Conservation (phyloP, 2,888 invertebrate genomes). For the Temnothorax rugatulus region DNA sequence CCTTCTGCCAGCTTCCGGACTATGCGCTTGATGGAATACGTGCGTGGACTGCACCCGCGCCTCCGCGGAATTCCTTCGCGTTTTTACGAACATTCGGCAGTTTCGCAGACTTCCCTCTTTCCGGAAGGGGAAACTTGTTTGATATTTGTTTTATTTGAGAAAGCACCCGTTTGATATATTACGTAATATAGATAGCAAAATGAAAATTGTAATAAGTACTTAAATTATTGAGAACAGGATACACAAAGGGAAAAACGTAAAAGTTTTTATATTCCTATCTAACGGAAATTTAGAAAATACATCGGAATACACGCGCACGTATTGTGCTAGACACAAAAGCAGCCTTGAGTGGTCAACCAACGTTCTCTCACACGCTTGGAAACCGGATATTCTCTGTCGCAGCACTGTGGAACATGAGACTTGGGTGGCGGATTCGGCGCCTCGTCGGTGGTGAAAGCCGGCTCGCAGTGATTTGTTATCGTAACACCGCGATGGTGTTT, state of each 20-base stretch:
- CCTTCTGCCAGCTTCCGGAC: conserved; percentile 69
- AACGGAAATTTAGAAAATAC: conserved; percentile 19
- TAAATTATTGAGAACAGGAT: background rate
- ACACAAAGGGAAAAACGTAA: background rate
- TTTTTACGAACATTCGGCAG: conserved; percentile 63
- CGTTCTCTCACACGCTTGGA: conserved; percentile 6
- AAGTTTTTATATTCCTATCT: background rate
- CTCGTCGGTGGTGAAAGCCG: conserved; percentile 61
- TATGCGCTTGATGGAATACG: conserved; percentile 81
- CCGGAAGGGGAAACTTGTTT: background rate
- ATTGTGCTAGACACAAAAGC: conserved; percentile 31
- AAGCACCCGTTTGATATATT: background rate
- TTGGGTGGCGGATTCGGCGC: conserved; percentile 48
- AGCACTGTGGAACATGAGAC: conserved; percentile 51
- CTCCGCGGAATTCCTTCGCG: conserved; percentile 57
- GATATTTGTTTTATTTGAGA: conserved; percentile 17
- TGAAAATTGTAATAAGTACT: background rate
- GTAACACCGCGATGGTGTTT: conserved; percentile 82
- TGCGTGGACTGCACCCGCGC: conserved; percentile 77
- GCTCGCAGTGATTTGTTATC: conserved; percentile 81
- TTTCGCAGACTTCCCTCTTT: conserved; percentile 45
- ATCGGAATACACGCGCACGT: background rate
- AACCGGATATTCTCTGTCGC: conserved; percentile 43
- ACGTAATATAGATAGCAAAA: background rate
- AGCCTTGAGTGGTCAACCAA: conserved; percentile 17